A percentile compares a stretch with the other conserved stretches of the same genome.
phyloP scores from a whole-genome alignment of 2,888 invertebrate genomes.

The Spisula solida region DNA sequence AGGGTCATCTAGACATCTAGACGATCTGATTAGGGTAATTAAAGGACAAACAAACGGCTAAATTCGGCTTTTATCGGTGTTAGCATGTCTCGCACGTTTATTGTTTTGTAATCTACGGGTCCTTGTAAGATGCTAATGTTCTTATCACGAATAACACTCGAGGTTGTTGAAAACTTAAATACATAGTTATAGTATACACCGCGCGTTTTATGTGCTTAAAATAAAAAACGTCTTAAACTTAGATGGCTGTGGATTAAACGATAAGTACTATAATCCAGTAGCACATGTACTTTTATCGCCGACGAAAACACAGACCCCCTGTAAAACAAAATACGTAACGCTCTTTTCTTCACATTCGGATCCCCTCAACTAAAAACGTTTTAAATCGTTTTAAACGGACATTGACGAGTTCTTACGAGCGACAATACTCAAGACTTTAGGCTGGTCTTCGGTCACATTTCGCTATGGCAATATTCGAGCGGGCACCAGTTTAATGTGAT shows the following conservation, averaged over 20 bases:
- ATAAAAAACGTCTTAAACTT: background rate
- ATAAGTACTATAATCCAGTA: background rate
- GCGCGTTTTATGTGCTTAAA: background rate
- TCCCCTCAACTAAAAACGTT: no score
- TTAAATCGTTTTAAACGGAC: no score
- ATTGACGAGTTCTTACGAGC: no score
- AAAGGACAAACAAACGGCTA: conserved; percentile 35
- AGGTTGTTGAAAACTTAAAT: background rate
- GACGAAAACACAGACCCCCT: no score
- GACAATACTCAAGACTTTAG: no score
- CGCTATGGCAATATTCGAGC: no score
- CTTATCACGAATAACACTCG: background rate
- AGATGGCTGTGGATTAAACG: background rate
- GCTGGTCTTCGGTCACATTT: no score
- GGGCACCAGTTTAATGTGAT: no score
- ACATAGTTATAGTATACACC: no score
- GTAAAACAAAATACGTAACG: no score
- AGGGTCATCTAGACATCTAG: conserved; percentile 36
- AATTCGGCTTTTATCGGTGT: conserved; percentile 12
- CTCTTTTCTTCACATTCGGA: no score
- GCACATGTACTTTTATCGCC: no score
- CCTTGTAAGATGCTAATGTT: conserved; percentile 9
- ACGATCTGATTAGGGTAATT: conserved; percentile 55
- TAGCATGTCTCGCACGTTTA: conserved; percentile 46
- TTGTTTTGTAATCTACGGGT: conserved; percentile 37